Evolutionary conservation across 2,888 invertebrate genomes (phyloP), one percentile per base, ranked within the genome.

Genomic region (Tryphoninae sp.): DNA sequence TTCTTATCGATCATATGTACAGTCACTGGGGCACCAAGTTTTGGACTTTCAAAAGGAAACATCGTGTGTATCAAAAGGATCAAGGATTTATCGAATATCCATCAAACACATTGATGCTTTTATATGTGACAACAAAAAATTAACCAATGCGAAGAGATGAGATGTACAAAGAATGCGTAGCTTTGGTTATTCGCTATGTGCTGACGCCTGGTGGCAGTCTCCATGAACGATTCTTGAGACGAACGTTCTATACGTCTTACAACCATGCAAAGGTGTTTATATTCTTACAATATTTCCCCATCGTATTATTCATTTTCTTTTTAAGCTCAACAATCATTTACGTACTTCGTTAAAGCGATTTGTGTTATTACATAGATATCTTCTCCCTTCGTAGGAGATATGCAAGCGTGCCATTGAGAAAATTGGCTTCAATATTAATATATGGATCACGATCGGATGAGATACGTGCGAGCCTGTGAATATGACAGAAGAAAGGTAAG

Each of bases 341-440:
- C 55, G 55, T 49, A 13, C 2, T 49, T 11, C 65, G 42, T 49
- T 22, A 13, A 45, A 65, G 64, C 65, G 23, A 65, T 23, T n/a
- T 26, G 23, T 49, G 1, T 13, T 45, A 45, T 13, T 13, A 45
- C 45, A 33, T 33, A 33, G 33, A 64, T 16, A 64, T 65, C 13
- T 2, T 55, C 7, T 55, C 8, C 3, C 8, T 40, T 53, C 40
- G 40, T 53, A 19, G 33, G 19, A 62, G 62, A 45, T 19, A 19
- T 13, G 33, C 33, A 73, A 62, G 53, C 49, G 33, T 33, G 51
- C 49, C 61, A 19, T 73, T 19, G 11, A 40, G 61, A 72, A 51
- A 62, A 61, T 61, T 61, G 72, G 61, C 72, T 51, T 62, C 51
- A 51, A 73, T 62, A 62, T 64, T 53, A 53, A 45, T 13, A 45